A percentile compares a stretch with the other conserved stretches of the same genome.
These are phyloP conservation scores for Dendrocopos noguchii DNA, from an alignment of 2,113 vertebrate species.

Conservation along the genomic window DNA sequence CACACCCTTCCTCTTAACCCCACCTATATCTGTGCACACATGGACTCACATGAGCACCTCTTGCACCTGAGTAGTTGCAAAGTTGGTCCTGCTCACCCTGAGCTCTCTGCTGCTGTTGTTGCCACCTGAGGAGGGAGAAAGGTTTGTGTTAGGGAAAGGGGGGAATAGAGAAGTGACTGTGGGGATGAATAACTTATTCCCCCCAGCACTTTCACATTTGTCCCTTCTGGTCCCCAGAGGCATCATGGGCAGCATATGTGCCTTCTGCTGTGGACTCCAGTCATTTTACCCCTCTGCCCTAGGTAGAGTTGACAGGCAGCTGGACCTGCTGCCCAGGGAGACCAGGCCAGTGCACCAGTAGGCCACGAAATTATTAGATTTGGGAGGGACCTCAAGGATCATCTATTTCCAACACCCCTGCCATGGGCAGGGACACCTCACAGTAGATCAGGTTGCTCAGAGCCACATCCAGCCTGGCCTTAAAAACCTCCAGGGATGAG, in stretches of 20 bases:
- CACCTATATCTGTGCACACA: background rate
- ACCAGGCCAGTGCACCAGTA: background rate
- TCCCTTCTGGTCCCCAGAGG: background rate
- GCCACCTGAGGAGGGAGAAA: background rate
- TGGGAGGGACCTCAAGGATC: no score
- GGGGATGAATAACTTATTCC: background rate
- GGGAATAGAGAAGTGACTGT: background rate
- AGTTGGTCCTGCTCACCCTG: background rate
- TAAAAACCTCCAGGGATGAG: no score
- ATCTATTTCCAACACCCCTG: no score
- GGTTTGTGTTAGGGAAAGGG: background rate
- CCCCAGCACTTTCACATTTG: background rate
- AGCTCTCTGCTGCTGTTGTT: background rate
- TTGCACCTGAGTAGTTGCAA: background rate
- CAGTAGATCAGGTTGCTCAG: no score
- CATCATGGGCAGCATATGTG: background rate
- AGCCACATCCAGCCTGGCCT: no score
- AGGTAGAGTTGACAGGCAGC: background rate
- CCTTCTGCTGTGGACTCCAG: background rate
- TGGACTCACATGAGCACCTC: background rate
- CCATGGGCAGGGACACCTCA: no score
- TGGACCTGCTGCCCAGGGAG: background rate
- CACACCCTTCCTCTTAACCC: background rate
- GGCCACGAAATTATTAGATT: no score
- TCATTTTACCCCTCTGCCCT: background rate